Evolutionary conservation across 2,113 vertebrate species (phyloP), one percentile per base, ranked within the genome.

Genomic region (Columba livia): DNA sequence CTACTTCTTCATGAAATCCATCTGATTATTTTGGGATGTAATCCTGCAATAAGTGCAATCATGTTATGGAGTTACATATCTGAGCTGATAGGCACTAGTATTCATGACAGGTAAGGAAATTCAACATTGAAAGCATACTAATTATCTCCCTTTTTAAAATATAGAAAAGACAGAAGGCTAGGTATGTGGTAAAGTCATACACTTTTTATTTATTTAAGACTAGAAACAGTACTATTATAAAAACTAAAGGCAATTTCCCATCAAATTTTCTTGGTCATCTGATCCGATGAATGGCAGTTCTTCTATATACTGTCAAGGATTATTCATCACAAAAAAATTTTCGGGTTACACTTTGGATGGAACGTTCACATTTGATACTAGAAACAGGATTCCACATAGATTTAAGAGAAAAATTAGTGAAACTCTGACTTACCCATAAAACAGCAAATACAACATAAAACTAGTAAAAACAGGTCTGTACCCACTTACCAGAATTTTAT

Each of bases 41-140:
- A 88, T 40, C 31, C 25, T 73, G 14, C 19, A 29, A 17, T 47
- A 8, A 74, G 19, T 48, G 3, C 7, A 51, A 26, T 67, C n/a
- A 24, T 34, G 20, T 26, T 70, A 38, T 13, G 11, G 6, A 14
- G 81, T 23, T 19, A 57, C 5, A 1, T 57, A 57, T 20, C 50
- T 61, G 56, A 70, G 18, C 0, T 5, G n/a, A 62, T 9, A 6
- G 14, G 2, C 6, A 40, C 12, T 29, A 8, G 4, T 71, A 23
- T 79, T 58, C 16, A 67, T 42, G 47, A 62, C 15, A 10, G 3
- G 2, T 51, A 61, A 73, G 48, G 18, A 65, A 57, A 91, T 82
- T 44, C 26, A 50, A 3, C 6, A 3, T 34, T 88, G 29, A 75
- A 93, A 75, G 5, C 2, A 78, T 23, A 6, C 2, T 47, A 50